phyloP scores from a whole-genome alignment of 2,888 invertebrate genomes.

The Drosophila kanekoi region DNA sequence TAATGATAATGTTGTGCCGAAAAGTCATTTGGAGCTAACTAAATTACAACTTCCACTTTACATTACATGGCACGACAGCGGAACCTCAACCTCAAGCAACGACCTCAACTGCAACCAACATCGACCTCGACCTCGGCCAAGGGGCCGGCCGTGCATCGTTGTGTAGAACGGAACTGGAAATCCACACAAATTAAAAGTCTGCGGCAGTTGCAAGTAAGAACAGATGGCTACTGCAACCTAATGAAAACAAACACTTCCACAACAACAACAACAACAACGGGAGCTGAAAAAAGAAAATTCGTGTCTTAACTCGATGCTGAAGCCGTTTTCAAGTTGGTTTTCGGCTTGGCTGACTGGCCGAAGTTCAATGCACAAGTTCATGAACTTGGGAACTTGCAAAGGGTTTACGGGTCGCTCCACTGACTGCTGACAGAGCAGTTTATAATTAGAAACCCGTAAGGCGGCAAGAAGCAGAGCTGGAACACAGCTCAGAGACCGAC shows the following conservation, averaged over 20 bases:
- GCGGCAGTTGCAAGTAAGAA: slow-evolving; percentile 61
- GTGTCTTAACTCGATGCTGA: slow-evolving; percentile 51
- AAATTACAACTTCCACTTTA: slow-evolving; percentile 79
- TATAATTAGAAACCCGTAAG: slow-evolving; percentile 72
- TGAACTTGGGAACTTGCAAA: slow-evolving; percentile 77
- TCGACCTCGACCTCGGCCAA: slow-evolving; percentile 56
- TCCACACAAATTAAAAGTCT: slow-evolving; percentile 76
- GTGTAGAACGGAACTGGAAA: slow-evolving; percentile 61
- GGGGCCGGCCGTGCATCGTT: slow-evolving; percentile 26
- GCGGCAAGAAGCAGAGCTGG: slow-evolving; percentile 25
- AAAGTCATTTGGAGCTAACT: slow-evolving; percentile 75
- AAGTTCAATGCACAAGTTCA: slow-evolving; percentile 81
- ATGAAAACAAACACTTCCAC: slow-evolving; percentile 67
- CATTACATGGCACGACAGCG: slow-evolving; percentile 70
- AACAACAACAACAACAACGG: slow-evolving; percentile 33
- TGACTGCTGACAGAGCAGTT: slow-evolving; percentile 74
- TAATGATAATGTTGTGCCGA: slow-evolving; percentile 81
- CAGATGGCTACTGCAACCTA: slow-evolving; percentile 74
- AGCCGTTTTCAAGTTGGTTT: slow-evolving; percentile 65
- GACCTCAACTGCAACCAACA: slow-evolving; percentile 19
- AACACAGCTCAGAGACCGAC: slow-evolving; percentile 46
- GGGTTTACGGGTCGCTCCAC: slow-evolving; percentile 52
- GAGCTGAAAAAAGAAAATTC: slow-evolving; percentile 42
- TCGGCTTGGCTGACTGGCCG: slow-evolving; percentile 60
- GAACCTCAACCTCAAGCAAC: slow-evolving; percentile 52